Conservation (phyloP, 2,797 vertebrate species). For the Acestrorhynchus altus region DNA sequence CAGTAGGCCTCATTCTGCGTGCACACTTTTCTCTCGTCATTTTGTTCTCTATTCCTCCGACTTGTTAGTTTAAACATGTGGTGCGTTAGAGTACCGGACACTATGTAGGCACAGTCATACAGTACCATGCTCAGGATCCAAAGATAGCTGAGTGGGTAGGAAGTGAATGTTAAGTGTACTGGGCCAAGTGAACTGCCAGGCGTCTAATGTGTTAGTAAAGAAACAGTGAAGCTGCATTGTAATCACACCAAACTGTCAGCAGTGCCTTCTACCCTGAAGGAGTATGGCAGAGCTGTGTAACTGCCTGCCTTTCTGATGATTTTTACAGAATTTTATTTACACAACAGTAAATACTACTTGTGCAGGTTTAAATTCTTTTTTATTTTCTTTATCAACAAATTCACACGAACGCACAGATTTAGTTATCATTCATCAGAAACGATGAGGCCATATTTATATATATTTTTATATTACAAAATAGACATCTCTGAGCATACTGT, state of each 20-base stretch:
- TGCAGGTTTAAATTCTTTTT: not conserved
- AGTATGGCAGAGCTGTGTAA: not conserved
- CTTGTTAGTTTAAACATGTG: constrained; percentile 21
- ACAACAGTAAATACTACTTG: constrained; percentile 15
- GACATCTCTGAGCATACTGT: too few species aligned
- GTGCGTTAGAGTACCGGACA: constrained; percentile 5
- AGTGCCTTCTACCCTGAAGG: not conserved
- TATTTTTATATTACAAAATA: too few species aligned
- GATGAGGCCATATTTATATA: too few species aligned
- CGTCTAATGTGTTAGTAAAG: not conserved
- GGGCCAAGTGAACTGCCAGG: constrained; percentile 13
- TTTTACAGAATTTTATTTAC: too few species aligned
- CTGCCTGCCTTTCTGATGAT: not conserved
- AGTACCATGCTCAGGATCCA: constrained; percentile 7
- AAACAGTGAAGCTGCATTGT: not conserved
- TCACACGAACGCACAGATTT: not conserved
- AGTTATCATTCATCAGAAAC: too few species aligned
- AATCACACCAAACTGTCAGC: not conserved
- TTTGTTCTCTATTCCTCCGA: not conserved
- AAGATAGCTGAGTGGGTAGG: constrained; percentile 18
- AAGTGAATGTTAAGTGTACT: constrained; percentile 31
- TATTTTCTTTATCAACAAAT: not conserved
- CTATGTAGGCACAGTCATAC: not conserved
- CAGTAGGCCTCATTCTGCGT: not conserved
- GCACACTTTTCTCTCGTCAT: constrained; percentile 17